Evolutionary conservation across 35 echinoderm and acorn worm species (phyloP), one percentile per base, ranked within the genome.

Genomic region (Lytechinus variegatus): DNA sequence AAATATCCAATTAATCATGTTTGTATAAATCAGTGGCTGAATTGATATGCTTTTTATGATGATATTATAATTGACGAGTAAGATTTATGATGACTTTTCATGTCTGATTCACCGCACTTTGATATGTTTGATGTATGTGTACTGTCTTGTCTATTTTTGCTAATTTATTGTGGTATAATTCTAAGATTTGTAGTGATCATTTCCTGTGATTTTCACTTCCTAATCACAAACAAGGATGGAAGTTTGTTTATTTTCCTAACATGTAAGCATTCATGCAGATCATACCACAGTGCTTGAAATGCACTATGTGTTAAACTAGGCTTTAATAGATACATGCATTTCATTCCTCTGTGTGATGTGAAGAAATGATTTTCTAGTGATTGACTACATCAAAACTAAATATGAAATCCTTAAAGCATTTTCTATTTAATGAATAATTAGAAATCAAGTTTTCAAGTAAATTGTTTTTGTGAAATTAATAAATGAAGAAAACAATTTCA

Each of bases 31-130:
- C n/a, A 27, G 52, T 90, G 29, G 88, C 87, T 89, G 28, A 2
- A 89, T 89, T 89, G 87, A 44, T 44, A 44, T 44, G 33, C 13
- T 44, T 89, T 10, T 89, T 16, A 52, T 89, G 28, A 89, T 54
- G 88, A 54, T 44, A 52, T 90, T 58, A 58, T 58, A 13, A 58
- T 58, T 13, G 56, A 2, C 13, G 9, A 58, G 8, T 58, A 58
- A 5, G 56, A 52, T 90, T 52, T 19, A 90, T 90, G 88, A 90
- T 90, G 88, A 90, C 88, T 52, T 90, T 90, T 14, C 21, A 79
- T 79, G 66, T 79, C 66, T 79, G 66, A 79, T 79, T 79, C 66
- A 79, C 19, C n/a, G 66, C n/a, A n/a, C 66, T 79, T 79, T 44
- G 33, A 44, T 44, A 44, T 44, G 2, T 19, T 19, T 21, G 66